These are phyloP conservation scores for Nemotelus pantherinus DNA, from an alignment of 2,888 invertebrate genomes.

Conservation along the genomic window DNA sequence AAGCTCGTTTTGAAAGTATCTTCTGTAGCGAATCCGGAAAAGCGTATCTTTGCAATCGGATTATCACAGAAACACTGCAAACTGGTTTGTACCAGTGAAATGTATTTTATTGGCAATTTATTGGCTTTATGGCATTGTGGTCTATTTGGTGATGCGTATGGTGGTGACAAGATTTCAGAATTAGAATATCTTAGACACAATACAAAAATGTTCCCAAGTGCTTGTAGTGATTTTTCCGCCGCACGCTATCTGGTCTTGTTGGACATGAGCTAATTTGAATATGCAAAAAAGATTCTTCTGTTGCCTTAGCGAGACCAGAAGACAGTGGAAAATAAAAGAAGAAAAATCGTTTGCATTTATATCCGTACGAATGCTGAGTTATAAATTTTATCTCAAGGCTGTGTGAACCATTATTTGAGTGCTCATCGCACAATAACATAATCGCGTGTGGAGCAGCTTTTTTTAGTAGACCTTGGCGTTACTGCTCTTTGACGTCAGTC, in stretches of 20 bases:
- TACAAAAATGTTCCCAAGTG: neutral
- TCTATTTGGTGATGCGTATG: conserved; percentile 18
- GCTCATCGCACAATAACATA: conserved; percentile 42
- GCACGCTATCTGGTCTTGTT: neutral
- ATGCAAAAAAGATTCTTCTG: conserved; percentile 38
- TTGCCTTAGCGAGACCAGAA: conserved; percentile 5
- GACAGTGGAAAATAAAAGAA: neutral
- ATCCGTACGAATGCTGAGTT: conserved; percentile 36
- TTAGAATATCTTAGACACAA: neutral
- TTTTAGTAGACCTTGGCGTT: conserved; percentile 36
- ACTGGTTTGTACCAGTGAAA: conserved; percentile 29
- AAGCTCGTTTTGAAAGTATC: too few species aligned
- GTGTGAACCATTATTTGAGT: conserved; percentile 39
- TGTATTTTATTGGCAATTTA: neutral
- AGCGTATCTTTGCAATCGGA: neutral
- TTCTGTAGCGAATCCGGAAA: conserved; percentile 30
- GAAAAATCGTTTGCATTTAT: conserved; percentile 37
- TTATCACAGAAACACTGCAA: neutral
- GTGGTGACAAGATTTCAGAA: conserved; percentile 9
- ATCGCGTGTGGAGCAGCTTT: conserved; percentile 40
- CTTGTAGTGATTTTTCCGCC: neutral
- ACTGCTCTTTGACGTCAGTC: conserved; percentile 42
- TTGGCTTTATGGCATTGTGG: neutral
- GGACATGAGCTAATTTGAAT: conserved; percentile 41
- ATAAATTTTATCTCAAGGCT: conserved; percentile 45